Evolutionary conservation across 2,888 invertebrate genomes (phyloP), one percentile per base, ranked within the genome.

Genomic region (Polydrusus pterygomalis): DNA sequence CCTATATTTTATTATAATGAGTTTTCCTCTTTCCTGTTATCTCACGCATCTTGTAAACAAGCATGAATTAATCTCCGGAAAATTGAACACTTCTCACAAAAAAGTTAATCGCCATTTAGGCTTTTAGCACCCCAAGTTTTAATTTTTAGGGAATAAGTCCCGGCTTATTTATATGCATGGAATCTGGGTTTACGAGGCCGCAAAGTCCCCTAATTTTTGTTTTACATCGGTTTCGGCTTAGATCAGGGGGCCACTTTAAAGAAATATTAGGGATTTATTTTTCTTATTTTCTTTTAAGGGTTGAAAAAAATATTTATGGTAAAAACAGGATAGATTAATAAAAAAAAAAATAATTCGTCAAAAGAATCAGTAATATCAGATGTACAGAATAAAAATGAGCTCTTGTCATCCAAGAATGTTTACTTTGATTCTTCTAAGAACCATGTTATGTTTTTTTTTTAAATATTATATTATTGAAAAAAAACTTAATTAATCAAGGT

Each of bases 1-100:
- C 58, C 58, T 60, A 60, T 40, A 60, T 60, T 60, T 56, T 60
- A 38, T 38, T 38, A 60, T 38, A 60, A 60, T 60, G 38, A 60
- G 38, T 38, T 38, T 58, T 10, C 34, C 58, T 38, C 56, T 38
- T 38, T 60, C 38, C 58, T 18, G 54, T 17, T 40, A 34, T 34
- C 1, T 38, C 38, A 60, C 34, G 38, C n/a, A 60, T 38, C 38
- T 15, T 8, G 58, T 60, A 60, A 60, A 60, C 38, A 60, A 60
- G 38, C 38, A 18, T 5, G 38, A 10, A 60, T 60, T 60, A 60
- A 60, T 60, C 58, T 60, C 58, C 38, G 3, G 38, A 60, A 60
- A 60, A 60, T 60, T 60, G 58, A 60, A 60, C 58, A 60, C 58
- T 60, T 60, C 58, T 60, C 38, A 60, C 58, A 60, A 60, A 60